A percentile compares a stretch with the other conserved stretches of the same genome.
Conservation (phyloP, 2,113 vertebrate genomes). For the Bos indicus region DNA sequence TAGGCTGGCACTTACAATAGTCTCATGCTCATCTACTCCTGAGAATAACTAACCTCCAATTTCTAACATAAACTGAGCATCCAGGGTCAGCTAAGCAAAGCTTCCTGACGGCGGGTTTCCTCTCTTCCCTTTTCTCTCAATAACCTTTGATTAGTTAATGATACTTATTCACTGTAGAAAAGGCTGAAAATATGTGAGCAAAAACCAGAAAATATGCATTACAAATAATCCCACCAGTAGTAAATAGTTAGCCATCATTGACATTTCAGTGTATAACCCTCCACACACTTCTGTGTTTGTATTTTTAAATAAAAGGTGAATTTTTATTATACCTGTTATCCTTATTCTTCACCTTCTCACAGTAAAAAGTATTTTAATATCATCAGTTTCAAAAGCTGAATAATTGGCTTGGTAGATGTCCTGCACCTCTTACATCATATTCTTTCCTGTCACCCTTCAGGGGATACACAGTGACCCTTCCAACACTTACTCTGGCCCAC, state of each 20-base stretch:
- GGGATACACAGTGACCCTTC: neutral
- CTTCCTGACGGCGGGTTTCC: neutral
- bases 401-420: neutral
- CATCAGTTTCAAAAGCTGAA: neutral
- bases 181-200: neutral
- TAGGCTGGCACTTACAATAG: neutral
- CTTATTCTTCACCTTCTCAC: neutral
- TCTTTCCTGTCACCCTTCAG: neutral
- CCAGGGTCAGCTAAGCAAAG: neutral
- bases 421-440: accelerated
- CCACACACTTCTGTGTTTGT: neutral
- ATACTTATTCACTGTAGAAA: neutral
- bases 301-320: neutral
- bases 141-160: neutral
- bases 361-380: neutral
- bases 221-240: neutral
- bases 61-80: neutral
- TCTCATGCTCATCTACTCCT: neutral
- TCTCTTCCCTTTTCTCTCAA: neutral
- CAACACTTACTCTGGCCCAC: neutral
- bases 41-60: neutral
- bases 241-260: neutral
- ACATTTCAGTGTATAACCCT: neutral
- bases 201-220: neutral
- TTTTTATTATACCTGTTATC: neutral